phyloP scores from a whole-genome alignment of 2,113 vertebrate genomes.

The Bombycilla garrulus region DNA sequence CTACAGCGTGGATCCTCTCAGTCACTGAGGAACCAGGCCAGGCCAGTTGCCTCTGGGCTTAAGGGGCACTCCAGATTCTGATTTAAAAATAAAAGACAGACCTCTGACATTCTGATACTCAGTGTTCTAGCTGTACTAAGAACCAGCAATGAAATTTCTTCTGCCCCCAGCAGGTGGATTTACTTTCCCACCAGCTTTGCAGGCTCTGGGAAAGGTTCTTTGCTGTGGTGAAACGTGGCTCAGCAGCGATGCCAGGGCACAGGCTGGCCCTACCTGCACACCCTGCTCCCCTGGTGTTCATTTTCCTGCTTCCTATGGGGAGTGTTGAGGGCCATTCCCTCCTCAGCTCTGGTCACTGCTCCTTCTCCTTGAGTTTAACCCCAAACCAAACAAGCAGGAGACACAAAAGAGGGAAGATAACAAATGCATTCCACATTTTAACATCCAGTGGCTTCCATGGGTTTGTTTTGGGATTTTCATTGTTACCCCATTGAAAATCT shows the following conservation, averaged over 20 bases:
- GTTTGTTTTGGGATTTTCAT: neutral
- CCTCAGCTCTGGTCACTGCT: neutral
- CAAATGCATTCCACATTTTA: neutral
- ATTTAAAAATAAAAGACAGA: neutral
- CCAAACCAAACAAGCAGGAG: neutral
- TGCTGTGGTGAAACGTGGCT: neutral
- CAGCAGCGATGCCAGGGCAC: accelerated
- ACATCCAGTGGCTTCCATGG: too few relatives aligned
- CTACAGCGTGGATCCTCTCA: accelerated
- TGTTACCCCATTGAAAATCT: neutral
- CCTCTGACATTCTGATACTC: neutral
- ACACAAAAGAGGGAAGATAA: neutral
- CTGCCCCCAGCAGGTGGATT: neutral
- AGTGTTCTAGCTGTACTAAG: neutral
- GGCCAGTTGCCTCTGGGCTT: neutral
- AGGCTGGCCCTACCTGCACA: neutral
- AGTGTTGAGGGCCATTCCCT: neutral
- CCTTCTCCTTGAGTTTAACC: neutral
- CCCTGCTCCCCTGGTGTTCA: neutral
- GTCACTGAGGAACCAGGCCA: neutral
- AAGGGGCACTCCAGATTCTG: neutral
- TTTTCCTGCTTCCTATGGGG: neutral
- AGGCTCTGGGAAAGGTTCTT: neutral
- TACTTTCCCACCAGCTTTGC: neutral
- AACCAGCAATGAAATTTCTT: neutral